Conservation (phyloP, 2,113 vertebrate genomes). For the Pristiophorus japonicus region DNA sequence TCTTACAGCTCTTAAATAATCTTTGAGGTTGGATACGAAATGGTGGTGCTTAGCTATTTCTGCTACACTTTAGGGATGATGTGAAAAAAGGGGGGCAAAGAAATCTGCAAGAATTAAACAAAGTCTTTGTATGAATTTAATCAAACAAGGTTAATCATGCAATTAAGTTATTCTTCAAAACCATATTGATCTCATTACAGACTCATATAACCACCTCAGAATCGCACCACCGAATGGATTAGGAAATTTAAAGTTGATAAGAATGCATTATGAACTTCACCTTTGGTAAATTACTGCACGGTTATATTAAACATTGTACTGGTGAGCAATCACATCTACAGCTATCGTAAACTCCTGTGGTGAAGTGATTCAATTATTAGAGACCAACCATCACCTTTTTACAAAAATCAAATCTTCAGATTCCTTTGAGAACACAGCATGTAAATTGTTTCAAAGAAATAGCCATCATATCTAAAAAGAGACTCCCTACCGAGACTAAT, state of each 20-base stretch:
- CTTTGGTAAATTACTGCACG: neutral
- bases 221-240: neutral
- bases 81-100: neutral
- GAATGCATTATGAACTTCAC: neutral
- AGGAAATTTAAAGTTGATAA: neutral
- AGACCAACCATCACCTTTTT: neutral
- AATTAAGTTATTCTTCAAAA: neutral
- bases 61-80: neutral
- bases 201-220: neutral
- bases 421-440: neutral
- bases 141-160: neutral
- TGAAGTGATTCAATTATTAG: neutral
- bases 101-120: neutral
- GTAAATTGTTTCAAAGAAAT: constrained; percentile 24
- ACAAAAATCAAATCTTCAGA: neutral
- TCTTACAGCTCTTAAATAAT: neutral
- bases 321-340: neutral
- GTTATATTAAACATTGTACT: neutral
- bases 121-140: neutral
- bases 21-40: neutral
- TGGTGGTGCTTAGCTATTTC: neutral
- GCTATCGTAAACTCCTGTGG: neutral
- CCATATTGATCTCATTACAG: neutral
- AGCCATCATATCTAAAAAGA: neutral
- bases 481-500: neutral